Evolutionary conservation across 1,140 invertebrate species (phyloP).

Genomic region (Bilobella aurantiaca): DNA sequence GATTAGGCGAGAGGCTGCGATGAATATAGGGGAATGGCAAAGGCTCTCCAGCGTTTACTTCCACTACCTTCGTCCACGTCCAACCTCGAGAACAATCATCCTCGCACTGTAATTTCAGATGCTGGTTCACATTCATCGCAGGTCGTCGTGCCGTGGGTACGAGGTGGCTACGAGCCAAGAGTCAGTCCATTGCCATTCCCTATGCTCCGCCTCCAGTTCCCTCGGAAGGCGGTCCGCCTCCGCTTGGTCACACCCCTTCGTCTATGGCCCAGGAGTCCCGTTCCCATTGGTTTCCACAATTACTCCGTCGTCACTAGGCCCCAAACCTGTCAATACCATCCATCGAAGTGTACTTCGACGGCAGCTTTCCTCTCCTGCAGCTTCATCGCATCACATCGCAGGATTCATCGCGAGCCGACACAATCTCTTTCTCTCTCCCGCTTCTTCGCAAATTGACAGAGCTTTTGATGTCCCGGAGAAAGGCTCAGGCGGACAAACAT

Average conservation of each 20-base stretch:
- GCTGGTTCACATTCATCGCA: neutral
- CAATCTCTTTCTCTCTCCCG: neutral
- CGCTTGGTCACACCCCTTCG: neutral
- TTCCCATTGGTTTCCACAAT: neutral
- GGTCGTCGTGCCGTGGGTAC: no score
- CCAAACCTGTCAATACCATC: neutral
- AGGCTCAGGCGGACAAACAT: neutral
- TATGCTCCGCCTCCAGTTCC: constrained; percentile 6
- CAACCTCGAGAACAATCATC: constrained; percentile 26
- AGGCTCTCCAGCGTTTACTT: no score
- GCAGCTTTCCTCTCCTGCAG: neutral
- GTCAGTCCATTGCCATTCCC: neutral
- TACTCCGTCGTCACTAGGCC: neutral
- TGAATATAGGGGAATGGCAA: neutral
- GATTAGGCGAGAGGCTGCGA: no score
- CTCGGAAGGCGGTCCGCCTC: constrained; percentile 6
- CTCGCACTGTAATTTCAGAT: constrained; percentile 25
- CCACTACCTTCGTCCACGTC: no score
- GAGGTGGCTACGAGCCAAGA: no score
- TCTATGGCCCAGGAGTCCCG: neutral
- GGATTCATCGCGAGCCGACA: neutral
- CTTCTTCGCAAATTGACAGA: no score
- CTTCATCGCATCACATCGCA: neutral
- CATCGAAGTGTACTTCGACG: no score
- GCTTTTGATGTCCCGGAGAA: neutral